phyloP scores from a whole-genome alignment of 2,888 invertebrate genomes.

The Syrphus vitripennis region DNA sequence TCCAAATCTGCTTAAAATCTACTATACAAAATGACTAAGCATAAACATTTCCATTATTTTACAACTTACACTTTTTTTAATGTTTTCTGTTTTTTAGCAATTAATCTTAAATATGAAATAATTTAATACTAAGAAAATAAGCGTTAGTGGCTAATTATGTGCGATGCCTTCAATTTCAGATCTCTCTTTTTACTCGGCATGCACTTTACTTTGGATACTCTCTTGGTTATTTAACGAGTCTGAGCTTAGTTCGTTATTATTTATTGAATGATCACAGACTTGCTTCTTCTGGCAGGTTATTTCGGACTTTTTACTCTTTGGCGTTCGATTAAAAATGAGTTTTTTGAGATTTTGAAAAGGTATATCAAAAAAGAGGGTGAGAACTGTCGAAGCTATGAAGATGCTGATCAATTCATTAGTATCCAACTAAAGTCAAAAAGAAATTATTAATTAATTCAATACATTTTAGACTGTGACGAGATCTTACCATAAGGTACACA shows the following conservation, averaged over 20 bases:
- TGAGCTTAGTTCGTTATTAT: constrained; percentile 42
- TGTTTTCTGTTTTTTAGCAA: constrained; percentile 1
- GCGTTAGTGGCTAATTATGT: constrained; percentile 66
- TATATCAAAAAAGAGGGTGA: constrained; percentile 85
- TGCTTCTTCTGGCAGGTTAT: constrained; percentile 49
- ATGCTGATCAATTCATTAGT: constrained; percentile 84
- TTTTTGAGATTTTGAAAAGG: constrained; percentile 87
- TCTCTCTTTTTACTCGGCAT: constrained; percentile 52
- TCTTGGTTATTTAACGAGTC: constrained; percentile 13
- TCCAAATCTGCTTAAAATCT: constrained; percentile 53
- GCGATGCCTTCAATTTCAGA: neutral
- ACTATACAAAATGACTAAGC: constrained; percentile 69
- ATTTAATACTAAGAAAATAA: constrained; percentile 70
- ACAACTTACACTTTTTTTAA: constrained; percentile 22
- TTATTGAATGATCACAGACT: constrained; percentile 61
- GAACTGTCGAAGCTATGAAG: constrained; percentile 82
- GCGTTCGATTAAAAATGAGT: constrained; percentile 79
- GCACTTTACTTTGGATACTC: constrained; percentile 56
- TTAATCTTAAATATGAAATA: constrained; percentile 43
- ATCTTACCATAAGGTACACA: constrained; percentile 83
- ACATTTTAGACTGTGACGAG: constrained; percentile 13
- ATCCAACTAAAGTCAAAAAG: constrained; percentile 83
- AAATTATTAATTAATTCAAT: neutral
- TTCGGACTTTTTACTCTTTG: constrained; percentile 58
- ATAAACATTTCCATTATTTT: constrained; percentile 45